A percentile compares a stretch with the other conserved stretches of the same genome.
These are phyloP conservation scores for Siniperca chuatsi DNA, from an alignment of 2,113 vertebrate genomes.

Conservation along the genomic window DNA sequence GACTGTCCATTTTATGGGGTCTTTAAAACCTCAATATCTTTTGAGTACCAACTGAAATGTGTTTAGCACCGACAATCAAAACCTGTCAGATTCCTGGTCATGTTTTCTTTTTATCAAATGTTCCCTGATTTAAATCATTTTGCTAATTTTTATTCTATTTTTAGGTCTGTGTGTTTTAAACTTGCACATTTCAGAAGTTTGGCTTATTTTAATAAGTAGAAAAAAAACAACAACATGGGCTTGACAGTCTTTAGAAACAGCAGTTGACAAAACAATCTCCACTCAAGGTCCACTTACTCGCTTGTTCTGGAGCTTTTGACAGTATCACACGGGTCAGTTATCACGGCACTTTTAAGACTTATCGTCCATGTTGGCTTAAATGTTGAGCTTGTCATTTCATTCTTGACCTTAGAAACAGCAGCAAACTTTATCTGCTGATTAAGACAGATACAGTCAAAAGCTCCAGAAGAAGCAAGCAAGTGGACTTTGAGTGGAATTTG, in stretches of 20 bases:
- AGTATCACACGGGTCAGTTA: neutral
- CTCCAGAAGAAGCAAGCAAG: neutral
- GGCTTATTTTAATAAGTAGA: too few species aligned
- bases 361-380: neutral
- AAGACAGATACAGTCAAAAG: neutral
- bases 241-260: too few species aligned
- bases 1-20: too few species aligned
- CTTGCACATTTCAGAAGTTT: too few species aligned
- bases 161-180: too few species aligned
- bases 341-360: neutral
- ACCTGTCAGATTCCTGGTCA: neutral
- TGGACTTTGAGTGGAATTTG: neutral
- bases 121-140: neutral
- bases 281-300: neutral
- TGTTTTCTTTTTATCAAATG: neutral
- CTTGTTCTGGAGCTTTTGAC: neutral
- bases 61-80: too few species aligned
- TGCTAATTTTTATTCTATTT: too few species aligned
- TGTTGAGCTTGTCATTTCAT: neutral
- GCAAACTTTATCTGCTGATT: neutral
- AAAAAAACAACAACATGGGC: too few species aligned
- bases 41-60: too few species aligned
- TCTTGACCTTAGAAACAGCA: neutral
- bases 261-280: too few species aligned
- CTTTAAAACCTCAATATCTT: too few species aligned